Evolutionary conservation across 2,113 vertebrate species (phyloP).

Genomic region (Empidonax traillii): DNA sequence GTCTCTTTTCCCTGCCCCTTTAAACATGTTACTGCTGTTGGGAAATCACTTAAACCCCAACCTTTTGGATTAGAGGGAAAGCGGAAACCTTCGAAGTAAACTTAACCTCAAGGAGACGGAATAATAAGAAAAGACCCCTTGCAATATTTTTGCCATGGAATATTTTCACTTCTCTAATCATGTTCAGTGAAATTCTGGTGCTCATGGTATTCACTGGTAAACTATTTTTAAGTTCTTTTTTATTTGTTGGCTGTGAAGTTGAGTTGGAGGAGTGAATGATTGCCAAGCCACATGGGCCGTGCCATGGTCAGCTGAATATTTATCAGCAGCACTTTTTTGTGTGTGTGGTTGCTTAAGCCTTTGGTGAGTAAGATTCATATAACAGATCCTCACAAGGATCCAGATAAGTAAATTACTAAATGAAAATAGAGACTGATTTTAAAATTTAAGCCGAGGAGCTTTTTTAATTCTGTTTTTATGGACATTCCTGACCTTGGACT

Average conservation of each 20-base stretch:
- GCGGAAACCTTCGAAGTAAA: fast-evolving
- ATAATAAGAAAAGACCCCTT: background rate
- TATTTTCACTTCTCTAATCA: background rate
- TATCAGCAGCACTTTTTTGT: background rate
- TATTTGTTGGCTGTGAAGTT: background rate
- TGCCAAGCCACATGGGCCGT: background rate
- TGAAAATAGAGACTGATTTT: background rate
- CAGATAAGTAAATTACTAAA: background rate
- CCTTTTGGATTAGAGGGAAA: background rate
- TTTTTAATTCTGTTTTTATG: background rate
- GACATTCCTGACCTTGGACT: background rate
- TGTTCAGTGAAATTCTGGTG: background rate
- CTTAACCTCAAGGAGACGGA: background rate
- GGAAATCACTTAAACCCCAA: background rate
- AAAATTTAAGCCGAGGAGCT: background rate
- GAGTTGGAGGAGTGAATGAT: background rate
- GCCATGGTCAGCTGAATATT: background rate
- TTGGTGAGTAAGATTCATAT: background rate
- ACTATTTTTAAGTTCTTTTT: background rate
- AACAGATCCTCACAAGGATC: background rate
- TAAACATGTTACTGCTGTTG: fast-evolving
- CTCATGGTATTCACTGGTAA: background rate
- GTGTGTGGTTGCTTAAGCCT: background rate
- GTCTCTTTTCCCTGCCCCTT: background rate
- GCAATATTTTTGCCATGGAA: background rate